Evolutionary conservation across 2,113 vertebrate species (phyloP), one percentile per base, ranked within the genome.

Genomic region (Equus quagga): DNA sequence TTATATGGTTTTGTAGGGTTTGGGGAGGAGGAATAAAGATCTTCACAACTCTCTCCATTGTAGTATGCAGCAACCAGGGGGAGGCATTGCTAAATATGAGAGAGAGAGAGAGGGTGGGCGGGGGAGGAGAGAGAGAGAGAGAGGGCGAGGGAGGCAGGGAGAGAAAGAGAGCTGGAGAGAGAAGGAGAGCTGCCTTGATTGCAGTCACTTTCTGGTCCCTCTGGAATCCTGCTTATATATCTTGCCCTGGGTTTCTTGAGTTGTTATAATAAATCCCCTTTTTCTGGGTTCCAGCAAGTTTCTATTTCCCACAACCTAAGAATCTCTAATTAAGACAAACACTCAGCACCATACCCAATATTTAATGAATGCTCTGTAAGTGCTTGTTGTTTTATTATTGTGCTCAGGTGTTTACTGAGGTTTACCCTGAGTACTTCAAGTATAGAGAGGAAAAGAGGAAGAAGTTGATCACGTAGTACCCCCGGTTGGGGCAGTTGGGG

Each of bases 261-360:
- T 83, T 95, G 33, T 69, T 91, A 81, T 41, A 82, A 60, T 78
- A 86, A 92, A 80, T 72, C 3, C 5, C 14, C 21, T 41, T 26
- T 93, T 91, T 36, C 41, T 97, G 65, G 56, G 41, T 86, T 80
- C 31, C 7, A 36, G 33, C 26, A 91, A 93, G 15, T 91, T 94
- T 94, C 67, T 72, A 18, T 76, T 78, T 64, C 62, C 56, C 23
- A n/a, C 21, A 88, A 75, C 58, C 21, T 62, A 88, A 83, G 18
- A 14, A 78, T 94, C n/a, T 76, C 54, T 46, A 62, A 78, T 85
- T 91, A 84, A 96, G 81, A 62, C 1, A 94, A 88, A 6, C 5
- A 33, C 19, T 86, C 67, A 67, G 7, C 18, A 79, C 44, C 11
- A 19, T 93, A 60, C 6, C 75, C 33, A n/a, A 41, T 26, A 36